A percentile compares a stretch with the other conserved stretches of the same genome.
phyloP scores from a whole-genome alignment of 2,113 vertebrate species.

The Malurus alboscapulatus region DNA sequence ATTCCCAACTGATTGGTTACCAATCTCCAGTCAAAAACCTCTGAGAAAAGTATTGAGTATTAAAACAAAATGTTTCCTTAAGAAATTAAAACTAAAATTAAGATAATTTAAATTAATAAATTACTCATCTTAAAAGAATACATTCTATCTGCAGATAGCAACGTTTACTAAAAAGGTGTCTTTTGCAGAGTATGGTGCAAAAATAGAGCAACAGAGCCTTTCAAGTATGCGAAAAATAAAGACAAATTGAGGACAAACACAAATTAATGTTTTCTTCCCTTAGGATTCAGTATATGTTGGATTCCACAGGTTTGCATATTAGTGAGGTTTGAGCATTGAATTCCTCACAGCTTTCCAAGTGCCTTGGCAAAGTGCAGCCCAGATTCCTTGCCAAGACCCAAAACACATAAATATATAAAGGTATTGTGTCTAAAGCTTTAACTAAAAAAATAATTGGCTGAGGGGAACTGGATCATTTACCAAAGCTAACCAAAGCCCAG shows the following conservation, averaged over 20 bases:
- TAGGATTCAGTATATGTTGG: neutral
- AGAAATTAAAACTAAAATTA: neutral
- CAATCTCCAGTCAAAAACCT: neutral
- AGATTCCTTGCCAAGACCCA: neutral
- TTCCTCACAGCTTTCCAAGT: neutral
- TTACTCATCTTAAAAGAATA: neutral
- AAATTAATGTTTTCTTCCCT: neutral
- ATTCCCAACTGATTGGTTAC: neutral
- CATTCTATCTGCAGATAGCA: neutral
- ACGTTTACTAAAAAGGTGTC: neutral
- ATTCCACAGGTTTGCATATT: neutral
- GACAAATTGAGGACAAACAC: neutral
- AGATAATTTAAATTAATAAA: neutral
- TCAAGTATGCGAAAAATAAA: neutral
- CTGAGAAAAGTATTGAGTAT: neutral
- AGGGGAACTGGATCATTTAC: neutral
- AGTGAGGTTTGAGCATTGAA: neutral
- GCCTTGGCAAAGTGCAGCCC: neutral
- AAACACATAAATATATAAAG: neutral
- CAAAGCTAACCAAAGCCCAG: neutral
- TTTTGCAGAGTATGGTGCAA: neutral
- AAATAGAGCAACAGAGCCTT: neutral
- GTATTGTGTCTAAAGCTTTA: neutral
- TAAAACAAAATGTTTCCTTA: neutral
- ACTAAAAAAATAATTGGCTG: neutral